Percentiles rank a stretch among this genome's conserved stretches.
Evolutionary conservation across 2,113 vertebrate species (phyloP).

Genomic region (Glaucidium brasilianum): DNA sequence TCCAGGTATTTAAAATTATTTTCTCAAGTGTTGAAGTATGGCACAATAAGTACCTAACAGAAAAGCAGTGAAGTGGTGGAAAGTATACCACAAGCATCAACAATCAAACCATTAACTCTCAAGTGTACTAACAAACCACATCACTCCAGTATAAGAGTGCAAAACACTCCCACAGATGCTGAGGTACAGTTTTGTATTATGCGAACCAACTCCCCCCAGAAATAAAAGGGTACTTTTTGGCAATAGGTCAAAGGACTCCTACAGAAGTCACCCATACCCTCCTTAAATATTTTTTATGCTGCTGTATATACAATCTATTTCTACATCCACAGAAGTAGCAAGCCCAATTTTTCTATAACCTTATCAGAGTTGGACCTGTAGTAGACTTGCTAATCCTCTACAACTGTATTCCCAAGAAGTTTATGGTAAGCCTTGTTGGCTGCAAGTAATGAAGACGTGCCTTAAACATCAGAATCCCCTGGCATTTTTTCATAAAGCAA

Average conservation of each 20-base stretch:
- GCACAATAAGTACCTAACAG: neutral
- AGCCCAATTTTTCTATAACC: neutral
- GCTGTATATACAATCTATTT: neutral
- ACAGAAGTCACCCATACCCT: neutral
- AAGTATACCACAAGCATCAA: neutral
- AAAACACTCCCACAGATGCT: neutral
- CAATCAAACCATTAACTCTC: neutral
- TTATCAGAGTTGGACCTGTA: neutral
- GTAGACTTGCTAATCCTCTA: neutral
- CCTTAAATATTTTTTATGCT: neutral
- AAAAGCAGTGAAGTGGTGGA: neutral
- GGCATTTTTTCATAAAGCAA: neutral
- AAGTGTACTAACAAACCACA: rapidly evolving
- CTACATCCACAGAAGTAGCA: neutral
- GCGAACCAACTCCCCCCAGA: neutral
- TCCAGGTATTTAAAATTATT: neutral
- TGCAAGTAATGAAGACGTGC: neutral
- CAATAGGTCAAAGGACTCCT: neutral
- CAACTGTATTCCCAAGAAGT: neutral
- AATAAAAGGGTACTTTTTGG: neutral
- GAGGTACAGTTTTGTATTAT: neutral
- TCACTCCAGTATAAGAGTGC: neutral
- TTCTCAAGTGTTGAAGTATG: neutral
- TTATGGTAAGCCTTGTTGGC: neutral
- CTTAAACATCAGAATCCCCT: neutral